Base-by-base conservation (phyloP, 2,888 invertebrate genomes). In the Mesorhabditis spiculigera region DNA sequence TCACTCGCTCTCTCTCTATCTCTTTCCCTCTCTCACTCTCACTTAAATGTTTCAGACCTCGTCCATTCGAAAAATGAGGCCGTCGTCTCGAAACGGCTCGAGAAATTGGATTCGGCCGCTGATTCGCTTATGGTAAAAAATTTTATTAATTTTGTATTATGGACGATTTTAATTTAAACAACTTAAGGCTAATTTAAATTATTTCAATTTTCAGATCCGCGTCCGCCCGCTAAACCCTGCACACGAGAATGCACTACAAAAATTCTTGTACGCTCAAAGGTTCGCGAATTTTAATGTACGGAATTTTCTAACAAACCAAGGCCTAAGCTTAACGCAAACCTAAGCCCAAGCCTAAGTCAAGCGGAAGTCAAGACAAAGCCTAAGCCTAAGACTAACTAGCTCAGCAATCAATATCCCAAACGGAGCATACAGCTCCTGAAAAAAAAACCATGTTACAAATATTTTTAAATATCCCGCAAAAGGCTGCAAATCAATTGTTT, bases 241-340 rank as follows among this genome's bases (percentile, higher is more conserved):
- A 43, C 75, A 75, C n/a, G 77, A 78, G 44, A 70, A 66, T 67
- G 80, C 82, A 41, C 69, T 83, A 63, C 78, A 83, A 69, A 68
- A 79, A 16, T 82, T 82, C 66, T 65, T 83, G 70, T 69, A 72
- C 5, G 78, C 78, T 6, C 78, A 78, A 41, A 66, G 78, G 71
- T 71, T 68, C 41, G n/a, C 43, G 6, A 13, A 5, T 68, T 63
- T 28, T 28, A 28, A 28, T 28, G 28, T 28, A 28, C 28, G 28
- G 28, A 28, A 28, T 28, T 28, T 28, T 28, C 28, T 28, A 28
- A 28, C 1, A 28, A 28, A 28, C 28, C 28, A 28, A 28, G 3
- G 28, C 28, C 28, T 28, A 28, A 28, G 28, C 28, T 28, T 28
- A 28, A 28, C 28, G 28, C 28, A 28, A 28, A 28, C 28, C 28